Base-by-base conservation (phyloP, 92 coral and sea anemone species). In the Galaxea fascicularis region DNA sequence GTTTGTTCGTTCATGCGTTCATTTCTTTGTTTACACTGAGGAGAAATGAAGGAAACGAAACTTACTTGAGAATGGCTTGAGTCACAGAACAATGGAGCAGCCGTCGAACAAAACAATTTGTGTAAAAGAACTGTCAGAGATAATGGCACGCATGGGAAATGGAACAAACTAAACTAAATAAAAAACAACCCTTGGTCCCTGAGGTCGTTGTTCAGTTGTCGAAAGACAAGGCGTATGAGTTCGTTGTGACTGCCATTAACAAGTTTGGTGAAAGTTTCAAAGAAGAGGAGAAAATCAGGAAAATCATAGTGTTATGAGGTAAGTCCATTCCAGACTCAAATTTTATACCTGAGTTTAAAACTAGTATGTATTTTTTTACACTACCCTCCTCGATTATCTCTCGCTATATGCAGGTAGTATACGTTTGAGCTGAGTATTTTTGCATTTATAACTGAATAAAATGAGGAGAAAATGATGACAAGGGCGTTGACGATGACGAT, bases 171-270 rank as follows among this genome's bases (percentile, higher is more conserved):
- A 17, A 8, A 10, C 12, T 28, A 17, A 15, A 62, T 20, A 12
- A 17, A 24, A 10, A 46, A 78, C 65, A n/a, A n/a, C 5, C 25
- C 16, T 64, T 45, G 4, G 67, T 53, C 10, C 62, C 53, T 9
- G n/a, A 56, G 29, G 47, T 44, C 8, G 65, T 4, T n/a, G 39
- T 80, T 12, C 0, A n/a, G 10, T 31, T 80, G 76, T 53, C 54
- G 51, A 51, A 31, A 52, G 75, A 31, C 46, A 66, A 66, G 65
- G 29, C 11, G 24, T 80, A 66, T 17, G 30, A 80, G 3, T 49
- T 51, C 28, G 52, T 52, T 0, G 65, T 66, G 11, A 80, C 85
- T 24, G 83, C 83, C 21, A 78, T 73, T 41, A 78, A 78, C 47
- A 67, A 21, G 13, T 9, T 44, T 21, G 83, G 83, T 28, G 83